Conservation (phyloP, 2,888 invertebrate genomes). For the Drosophila koepferae region DNA sequence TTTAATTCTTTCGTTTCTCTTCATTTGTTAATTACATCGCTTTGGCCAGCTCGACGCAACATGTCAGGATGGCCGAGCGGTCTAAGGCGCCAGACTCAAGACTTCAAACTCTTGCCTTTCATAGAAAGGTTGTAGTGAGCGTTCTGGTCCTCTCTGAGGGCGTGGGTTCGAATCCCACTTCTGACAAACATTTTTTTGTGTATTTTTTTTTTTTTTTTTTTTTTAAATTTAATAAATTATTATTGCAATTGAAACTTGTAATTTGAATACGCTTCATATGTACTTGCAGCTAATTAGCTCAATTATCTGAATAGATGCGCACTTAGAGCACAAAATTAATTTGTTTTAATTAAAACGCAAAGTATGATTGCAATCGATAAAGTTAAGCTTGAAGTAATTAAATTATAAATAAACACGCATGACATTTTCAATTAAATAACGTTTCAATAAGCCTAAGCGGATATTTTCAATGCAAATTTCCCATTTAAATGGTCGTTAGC, state of each 20-base stretch:
- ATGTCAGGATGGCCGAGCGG: conserved; percentile 84
- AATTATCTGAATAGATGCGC: conserved; percentile 45
- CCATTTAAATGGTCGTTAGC: conserved; percentile 62
- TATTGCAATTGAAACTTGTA: background rate
- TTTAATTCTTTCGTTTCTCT: background rate
- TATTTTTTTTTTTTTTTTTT: background rate
- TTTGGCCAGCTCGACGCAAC: conserved; percentile 22
- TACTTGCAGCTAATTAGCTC: conserved; percentile 55
- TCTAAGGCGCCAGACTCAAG: conserved; percentile 84
- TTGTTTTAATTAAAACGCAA: conserved; percentile 60
- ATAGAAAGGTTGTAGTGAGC: conserved; percentile 66
- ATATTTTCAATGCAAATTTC: conserved; percentile 57
- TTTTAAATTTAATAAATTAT: background rate
- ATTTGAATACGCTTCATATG: conserved; percentile 43
- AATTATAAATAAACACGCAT: conserved; percentile 68
- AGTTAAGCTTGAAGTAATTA: conserved; percentile 63
- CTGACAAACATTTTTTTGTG: conserved; percentile 72
- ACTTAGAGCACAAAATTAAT: conserved; percentile 54
- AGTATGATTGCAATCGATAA: conserved; percentile 37
- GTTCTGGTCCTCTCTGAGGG: conserved; percentile 85
- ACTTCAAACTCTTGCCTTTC: conserved; percentile 63
- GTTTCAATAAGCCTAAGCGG: conserved; percentile 32
- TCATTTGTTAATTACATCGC: conserved; percentile 6
- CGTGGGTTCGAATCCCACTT: conserved; percentile 85
- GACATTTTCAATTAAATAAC: conserved; percentile 65